These are phyloP conservation scores for Holocentrus rufus DNA, from an alignment of 2,797 vertebrate genomes.

Conservation along the genomic window DNA sequence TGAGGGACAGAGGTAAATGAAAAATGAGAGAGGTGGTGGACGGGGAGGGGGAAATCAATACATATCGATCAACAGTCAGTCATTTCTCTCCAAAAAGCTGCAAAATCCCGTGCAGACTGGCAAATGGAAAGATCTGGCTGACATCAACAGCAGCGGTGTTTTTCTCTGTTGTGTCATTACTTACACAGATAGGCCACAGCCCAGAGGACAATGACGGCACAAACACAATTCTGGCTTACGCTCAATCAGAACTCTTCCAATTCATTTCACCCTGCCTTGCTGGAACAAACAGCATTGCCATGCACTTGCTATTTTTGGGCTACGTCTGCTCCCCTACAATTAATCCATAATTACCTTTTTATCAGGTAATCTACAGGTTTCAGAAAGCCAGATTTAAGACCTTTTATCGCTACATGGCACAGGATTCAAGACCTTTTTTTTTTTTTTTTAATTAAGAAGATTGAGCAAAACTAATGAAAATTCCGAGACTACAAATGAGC, in stretches of 20 bases:
- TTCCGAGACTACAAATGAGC: too few relatives aligned
- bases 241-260: slow-evolving; percentile 10
- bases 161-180: slow-evolving; percentile 49
- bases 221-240: slow-evolving; percentile 21
- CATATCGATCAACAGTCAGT: slow-evolving; percentile 59
- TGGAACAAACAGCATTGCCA: slow-evolving; percentile 16
- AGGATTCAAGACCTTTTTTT: too few relatives aligned
- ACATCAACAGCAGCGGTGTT: slow-evolving; percentile 39
- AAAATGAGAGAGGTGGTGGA: slow-evolving; percentile 21
- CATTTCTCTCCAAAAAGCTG: slow-evolving; percentile 50
- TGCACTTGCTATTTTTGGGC: slow-evolving; percentile 6
- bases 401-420: too few relatives aligned
- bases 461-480: too few relatives aligned
- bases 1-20: slow-evolving; percentile 8
- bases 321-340: background rate
- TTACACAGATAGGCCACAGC: slow-evolving; percentile 50
- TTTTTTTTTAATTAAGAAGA: too few relatives aligned
- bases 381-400: too few relatives aligned
- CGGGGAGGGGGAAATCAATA: slow-evolving; percentile 46
- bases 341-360: background rate
- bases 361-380: too few relatives aligned
- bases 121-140: slow-evolving; percentile 38
- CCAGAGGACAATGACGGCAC: background rate
- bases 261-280: slow-evolving; percentile 29
- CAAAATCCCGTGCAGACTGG: slow-evolving; percentile 42